A percentile compares a stretch with the other conserved stretches of the same genome.
These are phyloP conservation scores for Myotis pilosus DNA, from an alignment of 2,797 vertebrate genomes.

Conservation along the genomic window DNA sequence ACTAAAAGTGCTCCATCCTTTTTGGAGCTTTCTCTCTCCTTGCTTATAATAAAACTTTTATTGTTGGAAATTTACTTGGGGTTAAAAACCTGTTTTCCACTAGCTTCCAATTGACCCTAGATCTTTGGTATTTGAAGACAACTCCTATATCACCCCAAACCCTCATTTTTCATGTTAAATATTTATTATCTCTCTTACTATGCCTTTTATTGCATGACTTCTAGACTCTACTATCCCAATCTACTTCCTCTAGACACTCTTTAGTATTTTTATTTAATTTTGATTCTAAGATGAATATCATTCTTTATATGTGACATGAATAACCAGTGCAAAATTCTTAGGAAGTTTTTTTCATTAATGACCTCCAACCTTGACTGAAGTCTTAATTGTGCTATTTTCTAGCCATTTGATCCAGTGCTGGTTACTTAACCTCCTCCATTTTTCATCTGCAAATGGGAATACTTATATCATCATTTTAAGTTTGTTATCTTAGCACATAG, in stretches of 20 bases:
- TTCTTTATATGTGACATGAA: neutral
- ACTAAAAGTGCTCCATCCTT: neutral
- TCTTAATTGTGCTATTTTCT: neutral
- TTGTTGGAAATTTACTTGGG: neutral
- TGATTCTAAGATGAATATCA: neutral
- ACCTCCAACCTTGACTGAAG: neutral
- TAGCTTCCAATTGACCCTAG: neutral
- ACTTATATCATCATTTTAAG: neutral
- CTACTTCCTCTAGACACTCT: neutral
- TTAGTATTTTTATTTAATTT: conserved; percentile 17
- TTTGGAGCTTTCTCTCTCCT: neutral
- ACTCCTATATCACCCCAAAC: neutral
- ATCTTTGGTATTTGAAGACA: neutral
- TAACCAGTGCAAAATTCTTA: neutral
- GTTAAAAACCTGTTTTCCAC: neutral
- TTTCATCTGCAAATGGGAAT: conserved; percentile 6
- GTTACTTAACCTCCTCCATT: neutral
- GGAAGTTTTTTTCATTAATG: neutral
- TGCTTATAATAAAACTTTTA: neutral
- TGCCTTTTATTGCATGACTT: neutral
- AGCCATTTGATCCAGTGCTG: neutral
- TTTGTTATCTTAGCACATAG: neutral
- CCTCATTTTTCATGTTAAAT: neutral
- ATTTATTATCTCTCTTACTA: neutral
- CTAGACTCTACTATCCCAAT: neutral